Evolutionary conservation across 2,113 vertebrate species (phyloP).

Genomic region (Sus scrofa): DNA sequence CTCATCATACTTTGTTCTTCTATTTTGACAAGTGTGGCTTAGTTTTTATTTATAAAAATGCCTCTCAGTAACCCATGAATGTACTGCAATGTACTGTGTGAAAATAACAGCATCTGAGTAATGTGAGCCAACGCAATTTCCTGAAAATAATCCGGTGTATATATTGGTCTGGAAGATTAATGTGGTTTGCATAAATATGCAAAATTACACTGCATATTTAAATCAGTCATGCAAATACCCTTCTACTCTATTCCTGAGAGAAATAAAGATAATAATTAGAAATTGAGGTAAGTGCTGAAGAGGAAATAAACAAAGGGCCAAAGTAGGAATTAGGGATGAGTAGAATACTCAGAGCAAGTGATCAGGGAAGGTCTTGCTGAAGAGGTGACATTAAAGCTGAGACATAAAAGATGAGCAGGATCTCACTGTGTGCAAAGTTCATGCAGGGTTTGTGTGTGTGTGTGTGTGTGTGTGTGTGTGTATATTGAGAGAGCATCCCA

Average conservation of each 20-base stretch:
- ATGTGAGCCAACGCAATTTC: conserved; percentile 54
- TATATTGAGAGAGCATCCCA: not conserved
- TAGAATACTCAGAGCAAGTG: not conserved
- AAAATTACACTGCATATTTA: conserved; percentile 62
- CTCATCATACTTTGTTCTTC: conserved; percentile 69
- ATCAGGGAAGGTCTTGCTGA: not conserved
- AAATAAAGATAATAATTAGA: conserved; percentile 69
- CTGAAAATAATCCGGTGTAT: conserved; percentile 64
- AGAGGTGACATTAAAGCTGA: not conserved
- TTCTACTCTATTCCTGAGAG: conserved; percentile 51
- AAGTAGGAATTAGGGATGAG: not conserved
- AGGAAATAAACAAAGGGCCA: conserved; percentile 37
- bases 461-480: too few relatives aligned
- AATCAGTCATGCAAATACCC: conserved; percentile 61
- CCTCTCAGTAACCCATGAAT: conserved; percentile 57
- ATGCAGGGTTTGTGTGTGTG: not conserved
- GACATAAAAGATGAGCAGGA: not conserved
- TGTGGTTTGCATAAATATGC: conserved; percentile 58
- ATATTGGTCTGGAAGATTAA: conserved; percentile 62
- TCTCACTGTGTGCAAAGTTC: not conserved
- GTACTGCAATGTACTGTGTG: conserved; percentile 36
- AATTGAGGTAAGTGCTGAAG: not conserved
- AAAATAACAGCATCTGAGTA: conserved; percentile 63
- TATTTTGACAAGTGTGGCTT: conserved; percentile 73
- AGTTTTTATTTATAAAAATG: conserved; percentile 77